These are phyloP conservation scores for Synergus japonicus DNA, from an alignment of 2,888 invertebrate genomes.

Conservation along the genomic window DNA sequence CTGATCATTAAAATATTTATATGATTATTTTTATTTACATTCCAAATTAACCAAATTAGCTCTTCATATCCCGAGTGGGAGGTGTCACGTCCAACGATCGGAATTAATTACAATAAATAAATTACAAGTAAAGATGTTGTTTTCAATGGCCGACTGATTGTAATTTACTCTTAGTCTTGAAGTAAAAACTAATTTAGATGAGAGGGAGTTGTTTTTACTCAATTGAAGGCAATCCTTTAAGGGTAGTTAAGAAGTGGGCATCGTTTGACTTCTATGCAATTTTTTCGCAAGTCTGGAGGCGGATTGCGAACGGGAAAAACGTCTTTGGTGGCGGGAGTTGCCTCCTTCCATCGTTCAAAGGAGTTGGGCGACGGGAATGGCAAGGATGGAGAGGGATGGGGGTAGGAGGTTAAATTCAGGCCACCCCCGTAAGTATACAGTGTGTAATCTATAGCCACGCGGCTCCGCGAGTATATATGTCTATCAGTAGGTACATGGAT, in stretches of 20 bases:
- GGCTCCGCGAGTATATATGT: constrained; percentile 48
- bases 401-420: constrained; percentile 70
- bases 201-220: constrained; percentile 15
- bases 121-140: no score
- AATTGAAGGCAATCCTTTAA: constrained; percentile 36
- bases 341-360: constrained; percentile 57
- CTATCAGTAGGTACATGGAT: constrained; percentile 45
- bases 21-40: no score
- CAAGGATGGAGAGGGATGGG: constrained; percentile 47
- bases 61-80: no score
- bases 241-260: constrained; percentile 41
- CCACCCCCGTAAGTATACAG: constrained; percentile 70
- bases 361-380: constrained; percentile 52
- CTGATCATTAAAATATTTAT: no score
- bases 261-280: constrained; percentile 58
- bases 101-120: no score
- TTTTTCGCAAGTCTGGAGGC: constrained; percentile 53
- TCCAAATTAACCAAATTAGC: no score
- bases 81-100: no score
- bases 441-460: constrained; percentile 64
- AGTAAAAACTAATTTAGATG: constrained; percentile 18
- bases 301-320: constrained; percentile 62
- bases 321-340: constrained; percentile 66
- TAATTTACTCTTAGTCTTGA: neutral
- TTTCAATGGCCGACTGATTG: neutral